Base-by-base conservation (phyloP, 2,113 vertebrate species). In the Phalacrocorax pelagicus region DNA sequence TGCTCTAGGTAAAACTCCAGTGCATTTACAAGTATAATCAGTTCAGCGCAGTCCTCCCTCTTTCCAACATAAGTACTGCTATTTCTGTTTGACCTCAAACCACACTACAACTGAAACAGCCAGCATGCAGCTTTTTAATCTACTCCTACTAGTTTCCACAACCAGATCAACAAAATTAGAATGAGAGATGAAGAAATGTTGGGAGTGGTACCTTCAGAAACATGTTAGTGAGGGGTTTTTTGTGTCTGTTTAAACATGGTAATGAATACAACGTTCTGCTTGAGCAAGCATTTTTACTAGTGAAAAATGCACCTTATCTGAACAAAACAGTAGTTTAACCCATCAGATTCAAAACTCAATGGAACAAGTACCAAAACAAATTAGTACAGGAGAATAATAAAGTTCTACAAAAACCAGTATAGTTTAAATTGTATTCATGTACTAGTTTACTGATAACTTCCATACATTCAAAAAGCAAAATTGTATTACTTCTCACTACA, bases 11-110 rank as follows among this genome's bases (percentile, higher is more conserved):
- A 91, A 94, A 92, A 91, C 80, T 86, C 67, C 26, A 65, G 40
- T 34, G 27, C 66, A 96, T 93, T 95, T 90, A 81, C 86, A 96
- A 91, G 79, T 93, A 94, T 90, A 91, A 97, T 94, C 90, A 95
- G 74, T 65, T 72, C 52, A 82, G 66, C 0, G 0, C 69, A 85
- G 78, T 38, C 54, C 61, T 92, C 91, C 21, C 51, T 80, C 69
- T 73, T 90, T 75, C 66, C 74, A 79, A 22, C 22, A 7, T 10
- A 81, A 81, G 86, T 24, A 90, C 34, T 94, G 86, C 51, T 89
- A 65, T 61, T 97, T 87, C 81, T 58, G 15, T 82, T 82, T 94
- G 73, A 91, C 78, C 49, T 13, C 49, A 96, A 61, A 58, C 70
- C 70, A 91, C 57, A 44, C 10, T 30, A 63, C 73, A 83, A 92